A percentile compares a stretch with the other conserved stretches of the same genome.
Conservation (phyloP, 2,113 vertebrate genomes). For the Haplochromis burtoni region DNA sequence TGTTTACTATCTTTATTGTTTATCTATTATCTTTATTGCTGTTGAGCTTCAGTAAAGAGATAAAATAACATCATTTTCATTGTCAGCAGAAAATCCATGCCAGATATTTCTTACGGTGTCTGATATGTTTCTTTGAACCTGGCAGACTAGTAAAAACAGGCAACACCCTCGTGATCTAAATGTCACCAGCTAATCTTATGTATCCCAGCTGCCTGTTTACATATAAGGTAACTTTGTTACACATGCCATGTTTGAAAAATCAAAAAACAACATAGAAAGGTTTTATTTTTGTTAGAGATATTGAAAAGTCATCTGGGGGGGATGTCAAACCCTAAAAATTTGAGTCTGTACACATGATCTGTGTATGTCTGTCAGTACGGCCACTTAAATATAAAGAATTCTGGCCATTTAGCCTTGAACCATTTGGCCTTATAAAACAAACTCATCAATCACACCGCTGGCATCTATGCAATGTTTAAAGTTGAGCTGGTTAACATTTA, state of each 20-base stretch:
- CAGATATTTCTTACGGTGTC: not conserved
- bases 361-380: not conserved
- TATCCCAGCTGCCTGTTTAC: not conserved
- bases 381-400: not conserved
- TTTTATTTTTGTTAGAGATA: not conserved
- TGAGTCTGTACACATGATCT: not conserved
- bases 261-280: not conserved
- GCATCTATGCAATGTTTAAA: not conserved
- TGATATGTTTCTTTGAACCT: not conserved
- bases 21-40: constrained; percentile 20
- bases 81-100: not conserved
- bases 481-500: constrained; percentile 6
- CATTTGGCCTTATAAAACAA: not conserved
- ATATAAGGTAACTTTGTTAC: not conserved
- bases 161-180: not conserved
- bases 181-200: not conserved
- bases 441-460: not conserved
- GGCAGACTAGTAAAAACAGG: not conserved
- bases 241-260: not conserved
- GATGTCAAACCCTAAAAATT: not conserved
- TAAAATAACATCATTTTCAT: not conserved
- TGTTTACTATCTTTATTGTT: not conserved
- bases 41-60: not conserved
- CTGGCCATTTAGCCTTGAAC: not conserved
- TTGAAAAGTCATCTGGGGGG: not conserved